Conservation (phyloP, 1,140 invertebrate species). For the Pogonognathellus flavescens region DNA sequence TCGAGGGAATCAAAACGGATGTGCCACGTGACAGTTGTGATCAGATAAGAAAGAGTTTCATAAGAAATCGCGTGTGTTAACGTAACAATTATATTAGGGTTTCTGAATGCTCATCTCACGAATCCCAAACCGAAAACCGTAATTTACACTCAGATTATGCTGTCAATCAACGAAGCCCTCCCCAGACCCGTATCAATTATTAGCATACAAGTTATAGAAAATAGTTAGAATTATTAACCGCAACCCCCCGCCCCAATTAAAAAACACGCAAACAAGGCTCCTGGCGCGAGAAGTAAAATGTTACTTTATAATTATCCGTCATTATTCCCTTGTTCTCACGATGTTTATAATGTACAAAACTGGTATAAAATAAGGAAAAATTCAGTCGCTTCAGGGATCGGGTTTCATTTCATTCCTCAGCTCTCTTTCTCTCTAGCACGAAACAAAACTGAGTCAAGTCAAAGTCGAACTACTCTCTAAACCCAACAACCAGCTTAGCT, state of each 20-base stretch:
- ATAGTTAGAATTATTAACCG: conserved; percentile 60
- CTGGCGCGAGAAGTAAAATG: conserved; percentile 67
- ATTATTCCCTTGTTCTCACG: conserved; percentile 67
- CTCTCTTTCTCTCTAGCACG: neutral
- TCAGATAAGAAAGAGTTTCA: conserved; percentile 63
- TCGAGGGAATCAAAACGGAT: conserved; percentile 62
- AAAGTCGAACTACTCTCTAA: too few species aligned
- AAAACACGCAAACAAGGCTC: conserved; percentile 66
- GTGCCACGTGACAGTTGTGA: conserved; percentile 65
- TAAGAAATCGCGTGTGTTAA: conserved; percentile 63
- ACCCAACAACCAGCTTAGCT: too few species aligned
- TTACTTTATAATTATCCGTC: conserved; percentile 67
- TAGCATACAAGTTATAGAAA: conserved; percentile 40
- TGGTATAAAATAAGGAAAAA: conserved; percentile 61
- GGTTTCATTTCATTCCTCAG: conserved; percentile 41
- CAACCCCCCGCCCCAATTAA: conserved; percentile 65
- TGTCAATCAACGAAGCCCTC: conserved; percentile 66
- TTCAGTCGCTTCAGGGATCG: conserved; percentile 53
- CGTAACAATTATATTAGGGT: conserved; percentile 64
- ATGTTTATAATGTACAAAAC: conserved; percentile 63
- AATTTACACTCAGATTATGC: conserved; percentile 68
- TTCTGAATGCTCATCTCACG: conserved; percentile 65
- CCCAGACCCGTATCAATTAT: conserved; percentile 57
- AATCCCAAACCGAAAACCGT: conserved; percentile 66
- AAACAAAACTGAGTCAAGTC: neutral